Conservation (phyloP, 2,888 invertebrate genomes). For the Cataglyphis rosenhaueri region DNA sequence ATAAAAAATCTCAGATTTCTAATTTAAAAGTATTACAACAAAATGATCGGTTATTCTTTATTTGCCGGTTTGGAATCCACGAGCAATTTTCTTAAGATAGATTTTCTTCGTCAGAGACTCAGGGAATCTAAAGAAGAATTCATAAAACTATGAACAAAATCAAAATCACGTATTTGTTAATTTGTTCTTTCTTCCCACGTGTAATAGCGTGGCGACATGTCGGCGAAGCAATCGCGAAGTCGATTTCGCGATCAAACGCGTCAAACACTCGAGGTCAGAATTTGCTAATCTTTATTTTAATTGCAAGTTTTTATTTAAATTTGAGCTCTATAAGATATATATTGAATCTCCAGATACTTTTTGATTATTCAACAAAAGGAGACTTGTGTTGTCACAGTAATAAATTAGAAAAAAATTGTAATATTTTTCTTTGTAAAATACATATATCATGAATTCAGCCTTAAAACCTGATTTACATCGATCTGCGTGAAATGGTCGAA, state of each 20-base stretch:
- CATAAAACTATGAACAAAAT: background rate
- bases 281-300: slow-evolving; percentile 34
- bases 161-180: slow-evolving; percentile 8
- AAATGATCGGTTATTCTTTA: background rate
- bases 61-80: slow-evolving; percentile 14
- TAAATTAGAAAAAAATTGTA: background rate
- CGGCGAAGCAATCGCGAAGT: background rate
- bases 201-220: slow-evolving; percentile 10
- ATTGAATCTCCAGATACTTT: background rate
- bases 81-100: slow-evolving; percentile 19
- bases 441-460: background rate
- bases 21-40: background rate
- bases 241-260: background rate
- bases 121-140: background rate
- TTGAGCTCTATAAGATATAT: background rate
- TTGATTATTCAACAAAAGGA: background rate
- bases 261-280: slow-evolving; percentile 12
- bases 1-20: background rate
- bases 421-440: background rate
- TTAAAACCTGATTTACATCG: background rate
- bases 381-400: background rate
- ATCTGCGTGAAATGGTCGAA: background rate
- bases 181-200: background rate
- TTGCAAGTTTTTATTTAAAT: background rate
- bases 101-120: background rate